Conservation (phyloP, 2,797 vertebrate genomes). For the Rhabdophis nuchalis region DNA sequence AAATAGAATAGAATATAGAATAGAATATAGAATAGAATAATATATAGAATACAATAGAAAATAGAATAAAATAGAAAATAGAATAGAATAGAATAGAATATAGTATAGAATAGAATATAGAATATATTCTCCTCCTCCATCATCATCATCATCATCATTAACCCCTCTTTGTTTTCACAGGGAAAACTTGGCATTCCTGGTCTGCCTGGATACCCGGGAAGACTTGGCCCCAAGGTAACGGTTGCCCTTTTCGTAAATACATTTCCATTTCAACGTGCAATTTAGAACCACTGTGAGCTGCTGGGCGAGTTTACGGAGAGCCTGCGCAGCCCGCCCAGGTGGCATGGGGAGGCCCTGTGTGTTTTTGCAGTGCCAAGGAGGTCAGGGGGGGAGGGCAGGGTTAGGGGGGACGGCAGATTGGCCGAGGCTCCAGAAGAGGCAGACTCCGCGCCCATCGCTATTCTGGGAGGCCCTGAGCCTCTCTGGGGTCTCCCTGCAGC, state of each 20-base stretch:
- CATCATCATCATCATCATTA: background rate
- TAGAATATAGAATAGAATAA: too few relatives aligned
- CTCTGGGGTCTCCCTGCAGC: background rate
- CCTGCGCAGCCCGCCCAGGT: background rate
- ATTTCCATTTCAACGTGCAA: accelerated
- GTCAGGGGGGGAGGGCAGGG: too few relatives aligned
- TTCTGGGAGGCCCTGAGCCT: background rate
- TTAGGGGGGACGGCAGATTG: background rate
- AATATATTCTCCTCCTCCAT: background rate
- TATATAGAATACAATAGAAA: too few relatives aligned
- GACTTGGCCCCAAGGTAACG: slow-evolving; percentile 93
- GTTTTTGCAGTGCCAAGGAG: background rate
- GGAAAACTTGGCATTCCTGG: slow-evolving; percentile 97
- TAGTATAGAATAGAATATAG: too few relatives aligned
- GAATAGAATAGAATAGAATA: too few relatives aligned
- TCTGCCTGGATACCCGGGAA: slow-evolving; percentile 93
- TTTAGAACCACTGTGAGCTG: too few relatives aligned
- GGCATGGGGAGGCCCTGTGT: background rate
- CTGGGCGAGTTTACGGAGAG: background rate
- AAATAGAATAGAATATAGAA: too few relatives aligned
- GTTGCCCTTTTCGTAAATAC: accelerated
- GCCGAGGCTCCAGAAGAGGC: background rate
- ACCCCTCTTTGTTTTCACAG: slow-evolving; percentile 59
- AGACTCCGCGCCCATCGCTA: background rate
- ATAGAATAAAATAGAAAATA: too few relatives aligned